phyloP scores from a whole-genome alignment of 1,140 invertebrate species.

The Diorhabda sublineata region DNA sequence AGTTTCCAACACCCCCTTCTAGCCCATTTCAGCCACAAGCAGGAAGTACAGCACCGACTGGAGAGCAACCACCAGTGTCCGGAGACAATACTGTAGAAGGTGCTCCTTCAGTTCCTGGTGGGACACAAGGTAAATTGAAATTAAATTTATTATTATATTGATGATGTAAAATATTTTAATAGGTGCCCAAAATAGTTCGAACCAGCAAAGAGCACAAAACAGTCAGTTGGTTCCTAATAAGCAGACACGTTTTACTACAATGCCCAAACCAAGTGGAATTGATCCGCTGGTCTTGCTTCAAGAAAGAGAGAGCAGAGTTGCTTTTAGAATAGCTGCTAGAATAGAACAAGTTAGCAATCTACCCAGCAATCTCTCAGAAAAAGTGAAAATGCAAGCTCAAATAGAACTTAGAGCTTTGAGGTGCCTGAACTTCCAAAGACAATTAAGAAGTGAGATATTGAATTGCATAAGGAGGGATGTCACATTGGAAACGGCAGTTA shows the following conservation, averaged over 20 bases:
- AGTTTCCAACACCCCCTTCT: constrained; percentile 39
- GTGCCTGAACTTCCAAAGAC: constrained; percentile 92
- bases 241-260: constrained; percentile 78
- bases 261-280: constrained; percentile 85
- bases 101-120: not conserved
- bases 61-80: not conserved
- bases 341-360: constrained; percentile 75
- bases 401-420: constrained; percentile 93
- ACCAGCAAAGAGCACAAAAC: not conserved
- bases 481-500: constrained; percentile 92
- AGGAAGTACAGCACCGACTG: not conserved
- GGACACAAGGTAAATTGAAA: constrained; percentile 10
- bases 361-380: constrained; percentile 89
- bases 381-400: constrained; percentile 86
- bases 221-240: constrained; percentile 45
- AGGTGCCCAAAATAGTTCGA: not conserved
- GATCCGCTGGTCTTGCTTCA: constrained; percentile 90
- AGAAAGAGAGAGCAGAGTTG: constrained; percentile 90
- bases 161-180: not conserved
- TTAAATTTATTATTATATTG: constrained; percentile 9
- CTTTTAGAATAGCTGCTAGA: constrained; percentile 74
- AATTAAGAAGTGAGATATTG: constrained; percentile 77
- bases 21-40: not conserved
- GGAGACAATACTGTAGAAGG: not conserved
- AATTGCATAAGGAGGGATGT: constrained; percentile 89